Evolutionary conservation across 2,113 vertebrate genomes (phyloP), one percentile per base, ranked within the genome.

Genomic region (Piaya cayana): DNA sequence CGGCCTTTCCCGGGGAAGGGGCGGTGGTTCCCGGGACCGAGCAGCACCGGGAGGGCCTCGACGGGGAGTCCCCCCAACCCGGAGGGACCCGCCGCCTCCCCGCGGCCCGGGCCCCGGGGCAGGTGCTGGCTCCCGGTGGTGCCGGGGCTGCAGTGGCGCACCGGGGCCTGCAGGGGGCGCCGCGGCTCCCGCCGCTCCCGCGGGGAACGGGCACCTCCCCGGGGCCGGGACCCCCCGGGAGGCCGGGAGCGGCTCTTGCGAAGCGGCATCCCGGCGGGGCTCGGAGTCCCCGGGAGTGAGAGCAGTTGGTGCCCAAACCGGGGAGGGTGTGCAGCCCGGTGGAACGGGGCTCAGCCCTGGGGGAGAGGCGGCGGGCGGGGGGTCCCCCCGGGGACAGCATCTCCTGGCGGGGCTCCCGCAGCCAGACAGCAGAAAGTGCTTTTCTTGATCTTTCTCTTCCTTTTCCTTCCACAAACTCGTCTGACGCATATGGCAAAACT

Each of bases 131-230:
- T 75, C 43, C 82, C 82, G 68, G 79, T 4, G 13, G 45, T 81
- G 13, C 37, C 81, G 52, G 67, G 13, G 32, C 63, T 92, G 97
- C 93, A 76, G 86, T 94, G 72, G 26, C 67, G 11, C 53, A 91
- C 23, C 58, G 82, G 75, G 63, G 36, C 96, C 98, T 97, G 95
- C 89, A 97, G 94, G 88, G 91, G 94, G 94, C 94, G 42, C 42
- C 11, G 42, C 42, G 42, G 42, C 42, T 53, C 56, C 56, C 56
- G 32, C 20, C 9, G 56, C 56, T 14, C 56, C 20, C n/a, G 56
- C 20, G 56, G n/a, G n/a, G 30, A 59, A 15, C 20, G n/a, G 56
- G 21, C n/a, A 21, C 18, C 64, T 22, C 52, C 19, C 8, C 65
- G 45, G n/a, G 17, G 5, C 27, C 11, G 15, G 47, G 60, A 79